A percentile compares a stretch with the other conserved stretches of the same genome.
phyloP scores from a whole-genome alignment of 2,113 vertebrate species.

The Dolichallabes microphthalmus region DNA sequence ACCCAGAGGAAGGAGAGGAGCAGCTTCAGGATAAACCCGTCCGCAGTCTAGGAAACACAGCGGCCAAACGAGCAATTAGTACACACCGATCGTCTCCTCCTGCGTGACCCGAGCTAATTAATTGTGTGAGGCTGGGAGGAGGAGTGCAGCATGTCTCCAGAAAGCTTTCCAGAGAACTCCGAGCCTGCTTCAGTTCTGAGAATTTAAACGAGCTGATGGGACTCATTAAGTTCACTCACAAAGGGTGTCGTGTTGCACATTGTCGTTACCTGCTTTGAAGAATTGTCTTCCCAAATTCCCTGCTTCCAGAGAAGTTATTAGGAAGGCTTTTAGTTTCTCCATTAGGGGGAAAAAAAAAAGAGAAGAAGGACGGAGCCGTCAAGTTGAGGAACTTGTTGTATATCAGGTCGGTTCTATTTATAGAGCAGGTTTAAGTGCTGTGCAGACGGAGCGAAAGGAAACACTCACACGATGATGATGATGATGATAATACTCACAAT shows the following conservation, averaged over 20 bases:
- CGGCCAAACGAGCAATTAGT: not conserved
- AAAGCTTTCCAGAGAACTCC: constrained; percentile 29
- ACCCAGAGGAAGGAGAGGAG: not conserved
- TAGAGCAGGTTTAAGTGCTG: not conserved
- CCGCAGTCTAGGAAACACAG: not conserved
- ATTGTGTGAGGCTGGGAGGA: not conserved
- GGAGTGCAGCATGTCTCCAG: not conserved
- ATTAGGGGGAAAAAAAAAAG: not conserved
- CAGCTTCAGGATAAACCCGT: not conserved
- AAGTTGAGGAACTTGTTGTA: not conserved
- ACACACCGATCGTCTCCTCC: not conserved
- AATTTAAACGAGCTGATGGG: not conserved
- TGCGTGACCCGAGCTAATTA: not conserved
- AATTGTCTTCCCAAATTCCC: not conserved
- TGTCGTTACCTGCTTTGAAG: not conserved
- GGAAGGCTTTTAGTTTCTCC: not conserved
- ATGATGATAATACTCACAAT: not conserved
- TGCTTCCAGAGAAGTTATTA: constrained; percentile 2
- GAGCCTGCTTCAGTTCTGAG: constrained; percentile 1
- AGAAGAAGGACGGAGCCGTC: not conserved
- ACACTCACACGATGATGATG: not conserved
- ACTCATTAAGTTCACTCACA: not conserved
- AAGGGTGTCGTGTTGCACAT: not conserved
- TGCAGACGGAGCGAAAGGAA: too few species aligned
- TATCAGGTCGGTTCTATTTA: not conserved